A percentile compares a stretch with the other conserved stretches of the same genome.
Evolutionary conservation across 2,888 invertebrate genomes (phyloP).

Genomic region (Cabera pusaria): DNA sequence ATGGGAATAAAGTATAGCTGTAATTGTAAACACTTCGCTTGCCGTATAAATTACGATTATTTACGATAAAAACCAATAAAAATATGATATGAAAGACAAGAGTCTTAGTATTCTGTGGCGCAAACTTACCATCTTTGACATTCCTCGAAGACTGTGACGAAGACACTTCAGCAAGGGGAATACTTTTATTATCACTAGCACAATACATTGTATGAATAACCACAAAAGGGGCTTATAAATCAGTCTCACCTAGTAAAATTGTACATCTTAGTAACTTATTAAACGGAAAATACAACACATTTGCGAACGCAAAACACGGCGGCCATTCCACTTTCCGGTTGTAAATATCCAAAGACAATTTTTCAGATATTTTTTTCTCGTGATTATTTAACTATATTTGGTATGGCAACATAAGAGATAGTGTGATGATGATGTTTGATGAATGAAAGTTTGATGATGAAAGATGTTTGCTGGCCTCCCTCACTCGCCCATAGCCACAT

Average conservation of each 20-base stretch:
- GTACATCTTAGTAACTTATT: slow-evolving; percentile 70
- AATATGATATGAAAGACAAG: slow-evolving; percentile 41
- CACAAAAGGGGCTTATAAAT: slow-evolving; percentile 57
- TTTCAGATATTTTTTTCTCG: neutral
- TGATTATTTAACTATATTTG: no score
- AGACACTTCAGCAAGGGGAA: slow-evolving; percentile 88
- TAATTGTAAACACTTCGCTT: slow-evolving; percentile 3
- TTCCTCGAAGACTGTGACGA: slow-evolving; percentile 87
- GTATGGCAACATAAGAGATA: no score
- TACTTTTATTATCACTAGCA: slow-evolving; percentile 88
- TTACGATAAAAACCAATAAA: slow-evolving; percentile 16
- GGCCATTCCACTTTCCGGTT: slow-evolving; percentile 82
- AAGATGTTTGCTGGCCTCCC: no score
- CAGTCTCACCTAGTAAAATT: slow-evolving; percentile 84
- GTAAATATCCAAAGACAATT: slow-evolving; percentile 75
- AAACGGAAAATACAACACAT: slow-evolving; percentile 62
- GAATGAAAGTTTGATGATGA: no score
- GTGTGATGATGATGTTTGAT: no score
- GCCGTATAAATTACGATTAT: slow-evolving; percentile 6
- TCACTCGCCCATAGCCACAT: no score
- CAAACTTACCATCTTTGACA: slow-evolving; percentile 89
- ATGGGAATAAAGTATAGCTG: neutral
- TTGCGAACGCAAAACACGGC: slow-evolving; percentile 72
- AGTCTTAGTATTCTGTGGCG: no score
- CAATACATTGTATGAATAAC: slow-evolving; percentile 85